Base-by-base conservation (phyloP, 2,113 vertebrate species). In the Siniperca chuatsi region DNA sequence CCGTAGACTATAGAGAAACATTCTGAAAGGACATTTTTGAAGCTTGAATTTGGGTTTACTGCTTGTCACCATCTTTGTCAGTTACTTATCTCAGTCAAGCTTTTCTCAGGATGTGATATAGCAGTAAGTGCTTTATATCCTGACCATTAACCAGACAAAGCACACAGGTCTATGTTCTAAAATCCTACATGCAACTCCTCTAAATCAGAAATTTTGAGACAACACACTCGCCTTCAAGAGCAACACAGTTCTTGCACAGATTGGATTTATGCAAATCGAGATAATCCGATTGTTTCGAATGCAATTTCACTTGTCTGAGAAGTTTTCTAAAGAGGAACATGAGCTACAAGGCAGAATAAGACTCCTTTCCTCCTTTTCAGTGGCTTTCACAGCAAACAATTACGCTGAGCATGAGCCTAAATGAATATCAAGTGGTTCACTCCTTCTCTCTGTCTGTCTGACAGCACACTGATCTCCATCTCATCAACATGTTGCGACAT, bases 401-500 rank as follows among this genome's bases (percentile, higher is more conserved):
- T 9, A 0, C 29, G 13, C 20, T 18, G 57, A 57, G 21, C 29
- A 20, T n/a, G 55, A 69, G 50, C 48, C 20, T 65, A 8, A 70
- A 57, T 48, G 13, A 42, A 57, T 33, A 48, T 62, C 8, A 61
- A 70, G 74, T 18, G 10, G 37, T 42, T 60, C 8, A 10, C 64
- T 9, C 65, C 48, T n/a, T 23, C 62, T 35, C 12, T 50, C 46
- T n/a, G 13, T 20, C 5, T 7, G 16, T 52, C 16, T 50, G 50
- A 18, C 78, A 42, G 42, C 25, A 71, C 61, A 54, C 71, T 81
- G 62, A 87, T 90, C 86, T 85, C 79, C 75, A 83, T 86, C 88
- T 92, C 91, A 89, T 90, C 88, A 90, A 75, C 89, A 92, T 88
- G 76, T 87, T 23, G 87, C 0, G 93, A 95, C 87, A 69, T 94